A percentile compares a stretch with the other conserved stretches of the same genome.
These are phyloP conservation scores for Zapornia atra DNA, from an alignment of 2,113 vertebrate genomes.

Conservation along the genomic window DNA sequence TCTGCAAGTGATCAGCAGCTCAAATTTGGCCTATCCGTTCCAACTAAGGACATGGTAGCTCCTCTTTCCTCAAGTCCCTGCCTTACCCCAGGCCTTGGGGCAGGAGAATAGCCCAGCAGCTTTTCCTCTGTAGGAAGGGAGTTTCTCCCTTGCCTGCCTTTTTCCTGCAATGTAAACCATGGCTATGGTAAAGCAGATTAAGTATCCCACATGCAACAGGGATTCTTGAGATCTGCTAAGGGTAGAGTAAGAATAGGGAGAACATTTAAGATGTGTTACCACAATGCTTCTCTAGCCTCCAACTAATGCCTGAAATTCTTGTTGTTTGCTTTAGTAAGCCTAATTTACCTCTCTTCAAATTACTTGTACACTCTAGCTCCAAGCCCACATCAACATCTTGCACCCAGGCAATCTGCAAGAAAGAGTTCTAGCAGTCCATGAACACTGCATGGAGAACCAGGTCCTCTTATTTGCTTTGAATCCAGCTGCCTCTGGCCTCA, in stretches of 20 bases:
- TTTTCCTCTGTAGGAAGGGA: neutral
- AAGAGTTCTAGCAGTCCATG: neutral
- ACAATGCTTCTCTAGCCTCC: neutral
- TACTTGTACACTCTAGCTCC: neutral
- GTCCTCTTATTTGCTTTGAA: neutral
- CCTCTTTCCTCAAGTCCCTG: neutral
- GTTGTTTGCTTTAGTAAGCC: neutral
- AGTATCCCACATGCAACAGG: neutral
- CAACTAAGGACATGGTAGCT: neutral
- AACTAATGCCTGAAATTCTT: neutral
- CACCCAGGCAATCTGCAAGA: neutral
- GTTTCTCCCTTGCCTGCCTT: neutral
- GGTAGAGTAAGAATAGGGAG: neutral
- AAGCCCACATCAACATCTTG: neutral
- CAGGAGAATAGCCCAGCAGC: neutral
- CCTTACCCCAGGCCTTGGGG: fast-evolving
- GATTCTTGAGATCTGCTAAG: neutral
- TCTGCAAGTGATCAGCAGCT: neutral
- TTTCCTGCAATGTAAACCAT: neutral
- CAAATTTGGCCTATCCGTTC: neutral
- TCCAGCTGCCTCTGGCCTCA: neutral
- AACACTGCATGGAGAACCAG: neutral
- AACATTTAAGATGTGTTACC: neutral
- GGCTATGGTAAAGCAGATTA: neutral
- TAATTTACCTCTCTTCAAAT: neutral